Conservation (phyloP, 2,113 vertebrate genomes). For the Promerops cafer region DNA sequence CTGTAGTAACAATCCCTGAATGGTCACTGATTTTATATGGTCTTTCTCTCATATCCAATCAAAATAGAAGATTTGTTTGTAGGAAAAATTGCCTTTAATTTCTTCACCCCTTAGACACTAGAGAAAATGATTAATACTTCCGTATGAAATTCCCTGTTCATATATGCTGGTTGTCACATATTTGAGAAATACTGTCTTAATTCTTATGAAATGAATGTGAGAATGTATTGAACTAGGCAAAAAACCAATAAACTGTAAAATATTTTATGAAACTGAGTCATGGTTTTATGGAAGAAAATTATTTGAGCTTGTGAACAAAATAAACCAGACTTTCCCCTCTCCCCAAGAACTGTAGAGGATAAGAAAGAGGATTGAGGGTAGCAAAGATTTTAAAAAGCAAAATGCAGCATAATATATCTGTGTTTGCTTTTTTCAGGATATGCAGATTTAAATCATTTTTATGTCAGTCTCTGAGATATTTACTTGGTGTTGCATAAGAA, state of each 20-base stretch:
- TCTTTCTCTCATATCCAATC: background rate
- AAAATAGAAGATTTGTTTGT: background rate
- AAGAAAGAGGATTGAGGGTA: background rate
- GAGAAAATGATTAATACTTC: background rate
- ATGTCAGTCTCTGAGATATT: background rate
- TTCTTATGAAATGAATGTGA: background rate
- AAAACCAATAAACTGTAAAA: background rate
- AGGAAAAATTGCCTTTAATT: background rate
- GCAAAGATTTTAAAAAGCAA: background rate
- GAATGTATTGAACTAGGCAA: background rate
- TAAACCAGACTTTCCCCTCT: accelerated
- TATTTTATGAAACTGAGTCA: background rate
- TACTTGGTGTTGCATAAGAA: background rate
- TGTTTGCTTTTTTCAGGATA: background rate
- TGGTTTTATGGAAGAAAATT: background rate
- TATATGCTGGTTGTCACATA: background rate
- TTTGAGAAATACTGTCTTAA: background rate
- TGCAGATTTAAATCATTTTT: background rate
- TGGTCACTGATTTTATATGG: background rate
- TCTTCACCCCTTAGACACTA: background rate
- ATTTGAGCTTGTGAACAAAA: background rate
- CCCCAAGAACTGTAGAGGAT: background rate
- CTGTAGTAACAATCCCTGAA: background rate
- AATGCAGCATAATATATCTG: background rate
- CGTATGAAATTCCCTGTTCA: background rate